Conservation (phyloP, 2,797 vertebrate genomes). For the Eospalax fontanierii region DNA sequence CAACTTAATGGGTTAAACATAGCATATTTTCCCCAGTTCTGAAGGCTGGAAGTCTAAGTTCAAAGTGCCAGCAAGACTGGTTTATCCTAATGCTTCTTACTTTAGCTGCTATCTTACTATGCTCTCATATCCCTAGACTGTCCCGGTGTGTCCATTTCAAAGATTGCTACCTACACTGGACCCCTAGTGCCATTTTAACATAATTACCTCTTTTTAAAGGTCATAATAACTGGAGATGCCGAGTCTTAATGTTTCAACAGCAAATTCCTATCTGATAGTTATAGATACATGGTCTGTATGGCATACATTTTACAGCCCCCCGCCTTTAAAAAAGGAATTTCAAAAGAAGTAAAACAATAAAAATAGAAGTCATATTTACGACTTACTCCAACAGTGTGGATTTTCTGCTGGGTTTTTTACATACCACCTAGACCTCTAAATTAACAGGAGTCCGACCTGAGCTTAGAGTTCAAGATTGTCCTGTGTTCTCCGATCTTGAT, state of each 20-base stretch:
- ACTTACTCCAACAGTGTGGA: not conserved
- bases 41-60: not conserved
- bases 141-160: not conserved
- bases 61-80: not conserved
- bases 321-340: not conserved
- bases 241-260: not conserved
- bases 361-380: conserved; percentile 12
- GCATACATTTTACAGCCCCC: not conserved
- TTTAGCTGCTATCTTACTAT: not conserved
- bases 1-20: not conserved
- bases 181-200: not conserved
- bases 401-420: conserved; percentile 18
- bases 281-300: not conserved
- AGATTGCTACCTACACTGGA: not conserved
- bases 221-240: not conserved
- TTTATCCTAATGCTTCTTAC: conserved; percentile 17
- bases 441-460: not conserved
- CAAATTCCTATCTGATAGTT: not conserved
- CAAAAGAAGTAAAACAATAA: not conserved
- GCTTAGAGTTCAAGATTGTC: not conserved
- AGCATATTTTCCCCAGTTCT: conserved; percentile 19
- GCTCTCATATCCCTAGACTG: not conserved
- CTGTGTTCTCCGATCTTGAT: not conserved
- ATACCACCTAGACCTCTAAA: not conserved
- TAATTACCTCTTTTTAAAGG: not conserved